Evolutionary conservation across 2,113 vertebrate genomes (phyloP), one percentile per base, ranked within the genome.

Genomic region (Aphyosemion australe): DNA sequence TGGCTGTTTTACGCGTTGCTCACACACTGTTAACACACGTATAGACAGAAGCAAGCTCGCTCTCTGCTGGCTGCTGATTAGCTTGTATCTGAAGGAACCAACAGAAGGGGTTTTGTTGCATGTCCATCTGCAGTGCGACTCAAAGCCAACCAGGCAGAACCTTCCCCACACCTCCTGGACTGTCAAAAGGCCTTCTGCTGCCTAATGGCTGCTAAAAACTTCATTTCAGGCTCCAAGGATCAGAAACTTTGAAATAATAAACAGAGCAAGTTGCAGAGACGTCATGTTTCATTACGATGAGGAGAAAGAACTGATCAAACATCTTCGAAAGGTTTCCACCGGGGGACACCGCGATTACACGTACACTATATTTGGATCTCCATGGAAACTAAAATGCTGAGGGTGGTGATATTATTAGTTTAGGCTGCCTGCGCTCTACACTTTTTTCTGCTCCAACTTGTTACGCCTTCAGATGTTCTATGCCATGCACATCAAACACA

Each of bases 351-450:
- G 32, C 55, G 70, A 78, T 78, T 72, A 72, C 20, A 86, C 42
- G 46, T 14, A 42, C n/a, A 34, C 73, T 79, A 84, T 80, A 78
- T 82, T 79, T 82, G 61, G 68, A 83, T 89, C 39, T 4, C 68
- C 77, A 82, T 84, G 84, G 85, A 79, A 87, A 87, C 83, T 31
- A 67, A 74, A 79, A 85, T 72, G 79, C 71, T 65, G 79, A 39
- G 26, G 47, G 76, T 76, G 69, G 72, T 73, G 63, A 14, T 87
- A 83, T 87, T 85, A 82, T 85, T 85, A 85, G 79, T 75, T 75
- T 59, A 76, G 57, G 64, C 69, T 72, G 34, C 69, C 73, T 61
- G 55, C 61, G 64, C 58, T 51, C 59, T 59, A 73, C 37, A 57
- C 71, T 68, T 80, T 65, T 19, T 74, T 65, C 59, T 76, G 75